Evolutionary conservation across 1,140 invertebrate species (phyloP).

Genomic region (Parasteatoda tepidariorum): DNA sequence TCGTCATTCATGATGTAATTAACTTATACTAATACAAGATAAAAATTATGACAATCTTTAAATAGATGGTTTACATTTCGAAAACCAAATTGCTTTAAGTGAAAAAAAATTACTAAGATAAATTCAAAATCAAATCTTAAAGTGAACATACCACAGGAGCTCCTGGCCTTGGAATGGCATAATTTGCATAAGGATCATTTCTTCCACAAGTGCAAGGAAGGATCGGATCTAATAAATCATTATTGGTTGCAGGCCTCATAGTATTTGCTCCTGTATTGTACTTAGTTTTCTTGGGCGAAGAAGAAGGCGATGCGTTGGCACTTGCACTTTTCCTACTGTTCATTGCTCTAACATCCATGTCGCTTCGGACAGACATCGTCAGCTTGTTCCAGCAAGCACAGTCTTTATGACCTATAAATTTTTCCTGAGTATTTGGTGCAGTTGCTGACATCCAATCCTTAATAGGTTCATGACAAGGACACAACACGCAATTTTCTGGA

Average conservation of each 20-base stretch:
- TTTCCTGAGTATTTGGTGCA: conserved; percentile 13
- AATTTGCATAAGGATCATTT: conserved; percentile 39
- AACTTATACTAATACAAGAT: too few species aligned
- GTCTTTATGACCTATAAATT: not conserved
- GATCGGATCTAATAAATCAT: not conserved
- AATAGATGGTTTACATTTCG: too few species aligned
- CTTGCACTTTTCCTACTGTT: conserved; percentile 39
- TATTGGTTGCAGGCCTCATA: not conserved
- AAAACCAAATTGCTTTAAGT: too few species aligned
- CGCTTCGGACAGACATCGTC: conserved; percentile 38
- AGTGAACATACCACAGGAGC: not conserved
- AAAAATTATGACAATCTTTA: too few species aligned
- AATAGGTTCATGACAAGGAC: conserved; percentile 52
- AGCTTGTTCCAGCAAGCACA: conserved; percentile 56
- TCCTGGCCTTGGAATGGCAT: conserved; percentile 40
- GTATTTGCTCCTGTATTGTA: conserved; percentile 11
- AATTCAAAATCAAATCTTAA: too few species aligned
- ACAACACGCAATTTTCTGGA: conserved; percentile 8
- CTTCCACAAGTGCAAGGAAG: conserved; percentile 32
- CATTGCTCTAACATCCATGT: conserved; percentile 13
- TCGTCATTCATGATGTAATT: too few species aligned
- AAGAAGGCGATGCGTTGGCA: conserved; percentile 46
- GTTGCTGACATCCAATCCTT: conserved; percentile 15
- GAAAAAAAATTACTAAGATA: too few species aligned
- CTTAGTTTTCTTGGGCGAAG: conserved; percentile 39